Base-by-base conservation (phyloP, 2,888 invertebrate genomes). In the Cataglyphis livida region DNA sequence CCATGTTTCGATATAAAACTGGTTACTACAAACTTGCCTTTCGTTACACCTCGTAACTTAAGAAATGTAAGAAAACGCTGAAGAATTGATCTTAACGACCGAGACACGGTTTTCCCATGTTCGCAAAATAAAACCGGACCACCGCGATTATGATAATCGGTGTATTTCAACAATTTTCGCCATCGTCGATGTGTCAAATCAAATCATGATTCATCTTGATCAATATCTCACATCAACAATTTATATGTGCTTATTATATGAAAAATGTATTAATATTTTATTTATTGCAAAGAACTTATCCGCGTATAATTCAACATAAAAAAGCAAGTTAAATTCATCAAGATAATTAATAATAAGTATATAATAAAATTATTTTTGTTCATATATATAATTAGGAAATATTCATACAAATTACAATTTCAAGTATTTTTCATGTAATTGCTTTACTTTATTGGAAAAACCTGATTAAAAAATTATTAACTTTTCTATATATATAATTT, bases 31-130 rank as follows among this genome's bases (percentile, higher is more conserved):
- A 81, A 85, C 81, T 57, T 48, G 71, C 64, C 64, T 76, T 54
- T 65, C 85, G 89, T 89, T 87, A 88, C 89, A 89, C 88, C 87
- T 85, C 71, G 87, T 88, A 85, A 86, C 85, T 86, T 84, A 87
- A 87, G 88, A 89, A 85, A 86, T 85, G 85, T 84, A 87, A 87
- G 88, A 89, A 89, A 89, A 89, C 87, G 87, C 84, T 70, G 59
- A 76, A 66, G 84, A 83, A 89, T 89, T 89, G 87, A 89, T 89
- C 87, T 62, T 89, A 89, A 89, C 87, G 87, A 88, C 88, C 89
- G 87, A 85, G 87, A 87, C 89, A 87, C 83, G 89, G 89, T 89
- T 89, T 89, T 89, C 89, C 85, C 82, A 73, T 76, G 51, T 76
- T 65, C 65, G 66, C 68, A 73, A 59, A 62, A 81, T 76, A 64